Evolutionary conservation across 2,113 vertebrate species (phyloP), one percentile per base, ranked within the genome.

Genomic region (Nothocercus nigrocapillus): DNA sequence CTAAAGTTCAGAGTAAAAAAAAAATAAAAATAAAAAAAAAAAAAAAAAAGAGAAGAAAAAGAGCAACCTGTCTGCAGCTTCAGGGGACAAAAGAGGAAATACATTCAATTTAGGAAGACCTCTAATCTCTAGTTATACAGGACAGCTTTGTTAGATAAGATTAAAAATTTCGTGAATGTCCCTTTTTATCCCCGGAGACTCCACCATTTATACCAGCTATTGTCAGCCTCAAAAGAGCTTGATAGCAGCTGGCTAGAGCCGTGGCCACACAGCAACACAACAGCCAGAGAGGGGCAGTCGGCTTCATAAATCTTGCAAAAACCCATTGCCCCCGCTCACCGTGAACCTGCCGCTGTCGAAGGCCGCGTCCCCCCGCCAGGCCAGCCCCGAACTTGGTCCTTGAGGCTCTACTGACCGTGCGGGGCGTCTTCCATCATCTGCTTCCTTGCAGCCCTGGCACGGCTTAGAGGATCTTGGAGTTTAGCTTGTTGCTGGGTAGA

Each of bases 91-190:
- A 97, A 74, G 92, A 82, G 82, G 40, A 90, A 93, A 93, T 93
- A 67, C 66, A 85, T 97, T 96, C 81, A 62, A 78, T 97, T 96
- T 95, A 79, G 86, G 89, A 93, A 93, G 92, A 90, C 87, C 89
- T 70, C 93, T 97, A 95, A 97, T 98, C 97, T 96, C 93, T 89
- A 67, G 90, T 94, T 91, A 89, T 96, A 85, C 95, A 96, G 97
- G 94, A 90, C 91, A 96, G 95, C 95, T 96, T 97, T 97, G 88
- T 89, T 94, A 95, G 96, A 97, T 97, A 95, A 97, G 96, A 96
- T 97, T 81, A 88, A 96, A 94, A 92, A 90, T 92, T 94, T 97
- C 88, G 51, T 88, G 95, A 97, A 95, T 94, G 91, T 89, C 82
- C 88, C 78, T 74, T 92, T 94, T 96, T 94, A 74, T 96, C 97